Evolutionary conservation across 2,888 invertebrate genomes (phyloP).

Genomic region (Germaria angustata): DNA sequence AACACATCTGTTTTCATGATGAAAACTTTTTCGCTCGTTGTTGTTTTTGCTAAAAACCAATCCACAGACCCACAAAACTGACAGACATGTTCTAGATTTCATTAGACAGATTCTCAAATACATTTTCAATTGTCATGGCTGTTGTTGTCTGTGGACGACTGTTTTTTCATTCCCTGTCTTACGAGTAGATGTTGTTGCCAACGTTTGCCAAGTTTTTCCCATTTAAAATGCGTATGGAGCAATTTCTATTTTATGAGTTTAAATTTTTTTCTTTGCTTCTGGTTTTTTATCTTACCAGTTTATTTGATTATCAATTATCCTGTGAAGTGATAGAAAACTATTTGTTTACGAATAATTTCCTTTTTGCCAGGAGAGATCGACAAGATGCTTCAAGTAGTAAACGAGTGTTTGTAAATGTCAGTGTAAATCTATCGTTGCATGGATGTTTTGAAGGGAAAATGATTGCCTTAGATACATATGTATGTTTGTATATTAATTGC

Average conservation of each 20-base stretch:
- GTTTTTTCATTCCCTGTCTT: too few relatives aligned
- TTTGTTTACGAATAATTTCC: constrained; percentile 55
- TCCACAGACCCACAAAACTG: constrained; percentile 4
- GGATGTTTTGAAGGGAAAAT: too few relatives aligned
- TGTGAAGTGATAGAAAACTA: constrained; percentile 59
- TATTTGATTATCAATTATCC: constrained; percentile 64
- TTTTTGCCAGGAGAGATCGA: not conserved
- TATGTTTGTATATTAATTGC: not conserved
- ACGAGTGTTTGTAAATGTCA: constrained; percentile 17
- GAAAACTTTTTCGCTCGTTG: not conserved
- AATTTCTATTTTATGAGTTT: constrained; percentile 13
- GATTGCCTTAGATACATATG: too few relatives aligned
- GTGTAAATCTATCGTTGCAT: not conserved
- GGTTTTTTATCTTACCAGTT: constrained; percentile 5
- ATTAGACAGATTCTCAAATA: constrained; percentile 26
- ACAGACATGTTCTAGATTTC: constrained; percentile 47
- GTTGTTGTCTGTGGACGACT: constrained; percentile 7
- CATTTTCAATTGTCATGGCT: constrained; percentile 46
- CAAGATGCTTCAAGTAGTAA: not conserved
- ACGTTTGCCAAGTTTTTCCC: constrained; percentile 36
- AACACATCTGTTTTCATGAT: constrained; percentile 37
- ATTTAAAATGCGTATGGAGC: constrained; percentile 50
- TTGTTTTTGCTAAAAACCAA: not conserved
- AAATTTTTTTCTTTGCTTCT: not conserved
- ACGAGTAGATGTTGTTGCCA: not conserved